Percentiles rank a stretch among this genome's conserved stretches.
Evolutionary conservation across 2,113 vertebrate species (phyloP).

Genomic region (Hemiscyllium ocellatum): DNA sequence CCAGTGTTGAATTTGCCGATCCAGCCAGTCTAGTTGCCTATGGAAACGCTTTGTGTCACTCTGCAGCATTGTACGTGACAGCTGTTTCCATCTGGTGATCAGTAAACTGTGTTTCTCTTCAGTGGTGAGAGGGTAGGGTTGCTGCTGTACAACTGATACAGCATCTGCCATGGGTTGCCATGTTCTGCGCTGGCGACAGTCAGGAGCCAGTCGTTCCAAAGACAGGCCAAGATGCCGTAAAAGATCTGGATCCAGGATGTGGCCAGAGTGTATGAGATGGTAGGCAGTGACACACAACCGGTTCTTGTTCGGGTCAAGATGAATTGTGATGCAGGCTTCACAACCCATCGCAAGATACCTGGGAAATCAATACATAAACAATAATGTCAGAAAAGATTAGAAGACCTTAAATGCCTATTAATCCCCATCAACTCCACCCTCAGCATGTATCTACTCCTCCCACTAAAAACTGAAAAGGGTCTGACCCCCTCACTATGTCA

Average conservation of each 20-base stretch:
- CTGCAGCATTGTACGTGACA: no score
- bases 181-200: not conserved
- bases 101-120: not conserved
- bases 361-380: not conserved
- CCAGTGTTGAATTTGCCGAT: not conserved
- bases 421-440: no score
- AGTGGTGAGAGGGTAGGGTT: not conserved
- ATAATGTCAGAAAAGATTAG: not conserved
- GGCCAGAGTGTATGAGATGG: not conserved
- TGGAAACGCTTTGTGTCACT: not conserved
- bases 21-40: not conserved
- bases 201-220: not conserved
- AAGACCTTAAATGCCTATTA: not conserved
- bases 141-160: not conserved
- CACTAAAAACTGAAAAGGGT: no score
- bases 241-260: not conserved
- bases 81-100: no score
- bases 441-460: no score
- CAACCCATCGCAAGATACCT: not conserved
- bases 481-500: no score
- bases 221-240: not conserved
- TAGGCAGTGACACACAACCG: not conserved
- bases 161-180: not conserved
- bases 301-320: not conserved
- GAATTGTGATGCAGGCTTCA: not conserved